Evolutionary conservation across 2,113 vertebrate genomes (phyloP), one percentile per base, ranked within the genome.

Genomic region (Callospermophilus lateralis): DNA sequence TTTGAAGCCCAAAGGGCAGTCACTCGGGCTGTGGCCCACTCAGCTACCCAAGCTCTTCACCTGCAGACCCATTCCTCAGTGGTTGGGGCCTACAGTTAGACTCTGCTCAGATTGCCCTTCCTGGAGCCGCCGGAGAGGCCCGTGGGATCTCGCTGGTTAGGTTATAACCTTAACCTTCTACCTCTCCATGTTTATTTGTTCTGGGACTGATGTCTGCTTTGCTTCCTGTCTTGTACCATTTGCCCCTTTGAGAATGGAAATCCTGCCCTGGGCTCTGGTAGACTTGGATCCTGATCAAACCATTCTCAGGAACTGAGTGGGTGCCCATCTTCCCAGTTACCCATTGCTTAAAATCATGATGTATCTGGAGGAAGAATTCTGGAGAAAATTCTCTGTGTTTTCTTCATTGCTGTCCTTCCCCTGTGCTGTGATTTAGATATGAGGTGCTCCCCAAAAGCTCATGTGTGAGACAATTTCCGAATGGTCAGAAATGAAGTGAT

Each of bases 371-470:
- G 39, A 88, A 85, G 53, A 12, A 8, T 17, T 48, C 67, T n/a
- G 8, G 5, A 42, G 80, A 19, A 79, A 37, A 9, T 1, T 3
- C 16, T 8, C 6, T 2, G 1, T n/a, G 30, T 45, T 3, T 1
- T 63, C 34, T 11, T n/a, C 37, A 15, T 26, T 1, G 7, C 6
- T 74, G 24, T 17, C 4, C 45, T 61, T 26, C 77, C 19, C 17
- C 20, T 34, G 26, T 24, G 22, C 24, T 24, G 24, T 6, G 58
- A 8, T 24, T 61, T 61, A 20, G 58, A 61, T 24, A 9, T 24
- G 58, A 61, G 22, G 58, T 22, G 8, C 7, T 61, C 7, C 58
- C 58, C 58, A 22, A 61, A 55, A 24, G 20, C 58, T 61, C 58
- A 24, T 61, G 58, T 61, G 22, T 61, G 5, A 24, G 58, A 26